These are phyloP conservation scores for Archivesica marissinica DNA, from an alignment of 1,140 invertebrate genomes.

Conservation along the genomic window DNA sequence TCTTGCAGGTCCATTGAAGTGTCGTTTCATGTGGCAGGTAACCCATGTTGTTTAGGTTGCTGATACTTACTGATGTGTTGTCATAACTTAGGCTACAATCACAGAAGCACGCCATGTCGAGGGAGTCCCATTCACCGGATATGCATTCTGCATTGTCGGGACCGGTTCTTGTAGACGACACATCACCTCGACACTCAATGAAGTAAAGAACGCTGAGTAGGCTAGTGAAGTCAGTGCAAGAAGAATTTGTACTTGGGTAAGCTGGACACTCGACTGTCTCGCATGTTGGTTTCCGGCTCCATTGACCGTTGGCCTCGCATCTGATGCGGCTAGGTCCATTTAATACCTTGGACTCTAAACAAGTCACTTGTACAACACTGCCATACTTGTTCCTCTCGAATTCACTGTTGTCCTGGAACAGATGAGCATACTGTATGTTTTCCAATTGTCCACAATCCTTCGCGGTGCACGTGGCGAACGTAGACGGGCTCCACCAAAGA, in stretches of 20 bases:
- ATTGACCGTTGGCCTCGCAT: slow-evolving; percentile 13
- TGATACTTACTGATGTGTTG: neutral
- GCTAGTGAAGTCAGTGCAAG: neutral
- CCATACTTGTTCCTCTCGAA: slow-evolving; percentile 2
- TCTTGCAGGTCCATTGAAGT: neutral
- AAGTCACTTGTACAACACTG: slow-evolving; percentile 9
- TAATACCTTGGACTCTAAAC: neutral
- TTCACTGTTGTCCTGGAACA: slow-evolving; percentile 1
- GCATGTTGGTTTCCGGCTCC: slow-evolving; percentile 11
- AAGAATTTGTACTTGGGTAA: neutral
- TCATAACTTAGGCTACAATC: neutral
- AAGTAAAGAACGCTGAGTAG: neutral
- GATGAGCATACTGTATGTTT: neutral
- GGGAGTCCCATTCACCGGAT: neutral
- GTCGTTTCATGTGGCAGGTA: neutral
- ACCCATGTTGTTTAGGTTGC: neutral
- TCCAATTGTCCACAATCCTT: slow-evolving; percentile 22
- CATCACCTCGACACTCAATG: neutral
- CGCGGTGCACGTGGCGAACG: neutral
- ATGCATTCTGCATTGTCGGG: neutral
- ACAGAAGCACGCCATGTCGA: slow-evolving; percentile 18
- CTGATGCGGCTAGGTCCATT: neutral
- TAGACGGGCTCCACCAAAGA: neutral
- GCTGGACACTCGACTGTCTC: neutral
- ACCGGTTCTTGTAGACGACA: slow-evolving; percentile 11